Evolutionary conservation across 2,113 vertebrate genomes (phyloP), one percentile per base, ranked within the genome.

Genomic region (Tor tambroides): DNA sequence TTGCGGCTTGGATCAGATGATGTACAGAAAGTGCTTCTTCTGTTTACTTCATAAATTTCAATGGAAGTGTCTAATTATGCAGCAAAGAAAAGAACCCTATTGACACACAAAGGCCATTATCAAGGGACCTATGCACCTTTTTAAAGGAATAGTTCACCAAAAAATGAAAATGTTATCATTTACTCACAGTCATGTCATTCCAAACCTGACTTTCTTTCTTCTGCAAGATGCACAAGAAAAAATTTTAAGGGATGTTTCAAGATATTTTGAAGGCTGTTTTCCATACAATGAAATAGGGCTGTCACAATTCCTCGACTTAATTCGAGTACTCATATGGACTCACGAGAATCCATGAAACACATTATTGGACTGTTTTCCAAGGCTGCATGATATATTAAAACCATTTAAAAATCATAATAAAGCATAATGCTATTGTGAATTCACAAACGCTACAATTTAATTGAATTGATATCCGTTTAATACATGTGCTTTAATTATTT

Each of bases 1-100:
- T 97, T 97, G 97, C 94, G 96, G 96, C 95, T 96, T 94, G 95
- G 96, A 96, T 97, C 96, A 94, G 96, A 93, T 96, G 97, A 95
- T 95, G 94, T 15, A 87, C 91, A 94, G 95, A 88, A 95, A 91
- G 93, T 96, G 96, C 95, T 94, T 95, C 94, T 95, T 96, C 95
- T 95, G 94, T 96, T 92, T 91, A 90, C 91, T 95, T 94, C 92
- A 95, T 94, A 92, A 94, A 94, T 59, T 90, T 85, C 87, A 88
- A 90, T 91, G 75, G 85, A 84, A 91, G 85, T 78, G 49, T 46
- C 81, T 85, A 83, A 63, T 85, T 79, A 67, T 82, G 85, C 80
- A 69, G 19, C 56, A 81, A 67, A 65, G 19, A 74, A 87, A 63
- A 61, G 10, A 43, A 12, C 19, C 56, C 28, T 11, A 17, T 56